Base-by-base conservation (phyloP, 2,888 invertebrate genomes). In the Slavum lentiscoides region DNA sequence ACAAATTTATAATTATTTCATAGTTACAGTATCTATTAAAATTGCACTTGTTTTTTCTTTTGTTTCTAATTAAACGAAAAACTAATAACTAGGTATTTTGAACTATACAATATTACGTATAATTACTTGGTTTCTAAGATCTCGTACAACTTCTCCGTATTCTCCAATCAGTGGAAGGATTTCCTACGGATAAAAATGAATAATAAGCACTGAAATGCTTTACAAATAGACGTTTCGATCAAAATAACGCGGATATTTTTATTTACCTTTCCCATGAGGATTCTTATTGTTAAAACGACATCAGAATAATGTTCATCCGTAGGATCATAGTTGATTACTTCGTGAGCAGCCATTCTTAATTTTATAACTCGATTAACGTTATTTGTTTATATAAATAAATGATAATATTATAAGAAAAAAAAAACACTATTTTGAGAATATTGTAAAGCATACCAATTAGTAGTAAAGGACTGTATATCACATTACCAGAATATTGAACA, bases 91-190 rank as follows among this genome's bases (percentile, higher is more conserved):
- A 13, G 17, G 1, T 53, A 53, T 53, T 53, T 17, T 53, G 13
- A 53, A 53, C 4, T 53, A 15, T 53, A 53, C 11, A 53, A 17
- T 19, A 13, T 37, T 21, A 58, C 23, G 6, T 23, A 77, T 82
- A 89, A 91, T 91, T 88, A 98, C 98, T 91, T 98, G 98, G 91
- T 98, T 98, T 86, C 99, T 92, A 91, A 98, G 98, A 89, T 96
- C 92, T 88, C 98, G 99, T 85, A 99, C 97, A 88, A 99, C 99
- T 90, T 99, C 98, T 87, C 99, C 99, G 89, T 98, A 97, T 91
- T 96, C 96, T 84, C 96, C 96, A 88, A 96, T 96, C 88, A 96
- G 96, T 88, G 96, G 96, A 87, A 96, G 96, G 86, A 96, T 96
- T 90, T 96, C 96, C 96, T 96, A 90, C 62, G 91, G 90, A 55